Evolutionary conservation across 2,888 invertebrate genomes (phyloP).

Genomic region (Rhyacophila evoluta): DNA sequence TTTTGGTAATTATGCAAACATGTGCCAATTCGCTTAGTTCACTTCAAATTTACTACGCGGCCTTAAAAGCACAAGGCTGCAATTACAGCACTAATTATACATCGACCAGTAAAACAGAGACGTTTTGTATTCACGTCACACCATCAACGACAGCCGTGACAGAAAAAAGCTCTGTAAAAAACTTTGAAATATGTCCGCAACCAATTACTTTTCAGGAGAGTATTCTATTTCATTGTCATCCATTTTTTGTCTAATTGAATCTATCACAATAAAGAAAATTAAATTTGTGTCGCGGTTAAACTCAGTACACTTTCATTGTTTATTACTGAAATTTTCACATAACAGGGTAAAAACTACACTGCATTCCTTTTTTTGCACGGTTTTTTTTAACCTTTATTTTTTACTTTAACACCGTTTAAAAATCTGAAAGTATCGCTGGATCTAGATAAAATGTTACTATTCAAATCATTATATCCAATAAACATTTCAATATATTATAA

Average conservation of each 20-base stretch:
- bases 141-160: background rate
- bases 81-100: background rate
- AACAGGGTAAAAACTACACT: too few relatives aligned
- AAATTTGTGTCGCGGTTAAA: background rate
- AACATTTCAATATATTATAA: too few relatives aligned
- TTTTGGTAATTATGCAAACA: too few relatives aligned
- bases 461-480: too few relatives aligned
- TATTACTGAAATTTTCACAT: too few relatives aligned
- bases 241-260: slow-evolving; percentile 35
- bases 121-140: background rate
- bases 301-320: background rate
- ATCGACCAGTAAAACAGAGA: background rate
- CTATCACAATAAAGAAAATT: slow-evolving; percentile 3
- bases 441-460: too few relatives aligned
- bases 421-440: too few relatives aligned
- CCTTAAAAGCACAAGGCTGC: background rate
- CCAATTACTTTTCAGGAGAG: slow-evolving; percentile 23
- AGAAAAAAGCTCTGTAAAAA: background rate
- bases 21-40: background rate
- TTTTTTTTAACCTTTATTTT: too few relatives aligned
- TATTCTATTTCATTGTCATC: slow-evolving; percentile 28
- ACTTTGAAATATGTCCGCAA: background rate
- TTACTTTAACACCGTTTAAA: too few relatives aligned
- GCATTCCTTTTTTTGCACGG: too few relatives aligned
- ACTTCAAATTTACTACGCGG: background rate